Evolutionary conservation across 2,113 vertebrate species (phyloP), one percentile per base, ranked within the genome.

Genomic region (Varanus salvator): DNA sequence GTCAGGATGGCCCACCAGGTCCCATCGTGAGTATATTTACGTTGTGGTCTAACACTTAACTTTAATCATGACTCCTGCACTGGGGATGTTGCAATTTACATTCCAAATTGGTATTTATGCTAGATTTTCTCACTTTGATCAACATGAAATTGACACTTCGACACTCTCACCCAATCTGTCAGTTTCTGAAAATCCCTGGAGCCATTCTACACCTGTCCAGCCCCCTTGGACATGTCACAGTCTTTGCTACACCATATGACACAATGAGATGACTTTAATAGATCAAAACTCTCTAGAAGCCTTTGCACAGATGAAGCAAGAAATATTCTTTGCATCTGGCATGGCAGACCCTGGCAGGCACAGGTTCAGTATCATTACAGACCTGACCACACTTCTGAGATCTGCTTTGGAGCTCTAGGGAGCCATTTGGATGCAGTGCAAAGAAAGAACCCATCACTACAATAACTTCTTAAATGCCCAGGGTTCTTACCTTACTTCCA

Each of bases 1-100:
- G 99, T 91, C 99, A 99, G 94, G 98, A 99, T 54, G 99, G 99
- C 76, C 99, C 99, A 80, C 99, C 99, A 54, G 99, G 99, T 77
- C 99, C 99, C 48, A 96, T 99, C 97, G 99, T 99, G 87, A 98
- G 98, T 97, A 87, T 1, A 23, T 17, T 87, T 23, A 25, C 54
- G 25, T 87, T 93, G 34, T 44, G 23, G 25, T 57, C 14, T 50
- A 90, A 89, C 29, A 93, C 75, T 72, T 78, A 72, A 86, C 8
- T 14, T 82, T 80, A 84, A 92, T 52, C 57, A 66, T 87, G 4
- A 25, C 48, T 15, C 54, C 34, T 76, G 14, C 8, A 8, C 52
- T 71, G 21, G 9, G n/a, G 82, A 38, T 27, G n/a, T 23, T 64
- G 31, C 48, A 34, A 75, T 38, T 34, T 48, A 80, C 6, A 21